Base-by-base conservation (phyloP, 2,888 invertebrate genomes). In the Polyommatus icarus region DNA sequence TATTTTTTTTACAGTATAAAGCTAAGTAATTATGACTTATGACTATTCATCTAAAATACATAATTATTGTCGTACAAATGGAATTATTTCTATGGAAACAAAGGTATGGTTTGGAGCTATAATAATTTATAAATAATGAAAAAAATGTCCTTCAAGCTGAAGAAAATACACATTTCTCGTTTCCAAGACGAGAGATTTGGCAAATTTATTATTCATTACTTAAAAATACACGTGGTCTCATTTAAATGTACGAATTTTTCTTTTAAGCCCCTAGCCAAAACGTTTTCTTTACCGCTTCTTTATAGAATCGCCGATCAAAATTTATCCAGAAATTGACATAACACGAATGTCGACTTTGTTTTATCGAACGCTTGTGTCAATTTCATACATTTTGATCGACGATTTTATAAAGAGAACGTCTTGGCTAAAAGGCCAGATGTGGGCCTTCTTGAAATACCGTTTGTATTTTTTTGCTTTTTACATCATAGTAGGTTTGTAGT, bases 1-100 rank as follows among this genome's bases (percentile, higher is more conserved):
- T 75, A 75, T n/a, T 1, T 54, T 75, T 50, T 75, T 54, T 29
- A 75, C 46, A 75, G 50, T 75, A 54, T 24, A 32, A 29, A 54
- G 29, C 75, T 75, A 29, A 75, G 29, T n/a, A n/a, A n/a, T 29
- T 24, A 50, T 24, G 75, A 29, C 24, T 75, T 24, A 75, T 24
- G 75, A 29, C 18, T 75, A 50, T 54, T 50, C 50, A 50, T 50
- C 29, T 29, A 75, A 75, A 54, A 54, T 50, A 50, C 46, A 46
- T 54, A 50, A 29, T 50, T 29, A 75, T 29, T 67, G 29, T 32
- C 32, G 29, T 29, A 67, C 29, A 67, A 67, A 32, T 67, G 6
- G 0, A 29, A 29, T 67, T 5, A 29, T 29, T 29, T 10, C 5
- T n/a, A 20, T 7, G 59, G 6, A 67, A 67, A 32, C 12, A 67